Evolutionary conservation across 2,797 vertebrate species (phyloP), one percentile per base, ranked within the genome.

Genomic region (Urosaurus nigricauda): DNA sequence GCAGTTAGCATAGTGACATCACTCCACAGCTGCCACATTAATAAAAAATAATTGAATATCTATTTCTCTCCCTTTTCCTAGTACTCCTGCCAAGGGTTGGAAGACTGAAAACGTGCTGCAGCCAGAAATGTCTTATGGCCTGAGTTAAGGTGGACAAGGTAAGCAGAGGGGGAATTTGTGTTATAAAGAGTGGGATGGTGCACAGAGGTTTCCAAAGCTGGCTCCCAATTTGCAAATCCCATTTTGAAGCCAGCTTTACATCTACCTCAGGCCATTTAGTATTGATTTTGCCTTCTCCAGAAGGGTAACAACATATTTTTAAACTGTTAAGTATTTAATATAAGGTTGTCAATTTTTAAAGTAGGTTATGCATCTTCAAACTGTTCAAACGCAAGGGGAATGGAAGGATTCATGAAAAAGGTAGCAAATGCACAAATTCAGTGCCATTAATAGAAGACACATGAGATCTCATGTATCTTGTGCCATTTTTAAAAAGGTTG

Each of bases 401-500:
- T 80, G 11, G 89, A 90, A 92, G 53, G 77, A 80, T 91, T 92
- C 70, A 51, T 86, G 90, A 93, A 93, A 95, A 95, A 95, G 90
- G 83, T 65, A 94, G 92, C 89, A 93, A 94, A 93, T 84, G 83
- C 92, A 94, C 94, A 95, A 91, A 90, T 91, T 87, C 93, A 92
- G 68, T 89, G 91, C 94, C 94, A 93, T 94, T 96, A 96, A 95
- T 95, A 93, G 92, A 90, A 96, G 92, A 95, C 90, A 91, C 90
- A 84, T 29, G 86, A 86, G 81, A 94, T 87, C 88, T 37, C 88
- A 92, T 95, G 95, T 94, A 94, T 94, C 96, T 93, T 90, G 63
- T 68, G 90, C 93, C 95, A 95, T 94, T 90, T 95, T 95, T 93
- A 91, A 95, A 96, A 96, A 95, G 95, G 90, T 95, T 96, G 95